Evolutionary conservation across 2,888 invertebrate species (phyloP).

Genomic region (Acronicta alni): DNA sequence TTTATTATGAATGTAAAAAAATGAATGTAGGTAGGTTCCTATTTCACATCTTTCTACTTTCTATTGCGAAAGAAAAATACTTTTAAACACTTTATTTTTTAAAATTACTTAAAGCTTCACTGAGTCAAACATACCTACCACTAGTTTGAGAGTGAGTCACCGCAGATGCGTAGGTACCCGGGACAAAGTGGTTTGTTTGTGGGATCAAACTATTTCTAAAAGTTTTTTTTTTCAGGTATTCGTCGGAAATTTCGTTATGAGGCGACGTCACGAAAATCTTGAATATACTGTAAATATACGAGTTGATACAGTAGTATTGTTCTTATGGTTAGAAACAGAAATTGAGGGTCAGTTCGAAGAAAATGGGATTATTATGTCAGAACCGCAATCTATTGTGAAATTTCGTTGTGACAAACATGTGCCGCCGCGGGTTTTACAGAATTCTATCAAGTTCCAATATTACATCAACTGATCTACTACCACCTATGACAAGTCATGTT

Average conservation of each 20-base stretch:
- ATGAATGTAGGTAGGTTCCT: too few relatives aligned
- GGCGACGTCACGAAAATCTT: constrained; percentile 39
- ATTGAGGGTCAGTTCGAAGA: constrained; percentile 92
- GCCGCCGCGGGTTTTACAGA: constrained; percentile 61
- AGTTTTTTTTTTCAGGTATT: constrained; percentile 61
- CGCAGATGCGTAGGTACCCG: too few relatives aligned
- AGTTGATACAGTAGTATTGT: constrained; percentile 89
- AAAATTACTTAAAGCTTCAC: too few relatives aligned
- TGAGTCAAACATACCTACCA: too few relatives aligned
- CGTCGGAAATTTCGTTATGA: constrained; percentile 57
- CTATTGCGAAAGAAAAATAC: too few relatives aligned
- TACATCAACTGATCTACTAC: constrained; percentile 67
- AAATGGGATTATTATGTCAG: constrained; percentile 92
- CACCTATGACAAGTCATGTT: neutral
- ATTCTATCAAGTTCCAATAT: constrained; percentile 74
- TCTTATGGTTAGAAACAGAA: constrained; percentile 91
- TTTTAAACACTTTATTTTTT: too few relatives aligned
- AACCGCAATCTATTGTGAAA: constrained; percentile 57
- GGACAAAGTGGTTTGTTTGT: too few relatives aligned
- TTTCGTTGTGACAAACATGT: constrained; percentile 63
- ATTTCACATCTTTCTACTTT: too few relatives aligned
- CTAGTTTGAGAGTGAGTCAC: too few relatives aligned
- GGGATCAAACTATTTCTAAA: too few relatives aligned
- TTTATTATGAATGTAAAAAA: too few relatives aligned
- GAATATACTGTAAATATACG: constrained; percentile 68